phyloP scores from a whole-genome alignment of 2,797 vertebrate species.

The Hippocampus kuda region DNA sequence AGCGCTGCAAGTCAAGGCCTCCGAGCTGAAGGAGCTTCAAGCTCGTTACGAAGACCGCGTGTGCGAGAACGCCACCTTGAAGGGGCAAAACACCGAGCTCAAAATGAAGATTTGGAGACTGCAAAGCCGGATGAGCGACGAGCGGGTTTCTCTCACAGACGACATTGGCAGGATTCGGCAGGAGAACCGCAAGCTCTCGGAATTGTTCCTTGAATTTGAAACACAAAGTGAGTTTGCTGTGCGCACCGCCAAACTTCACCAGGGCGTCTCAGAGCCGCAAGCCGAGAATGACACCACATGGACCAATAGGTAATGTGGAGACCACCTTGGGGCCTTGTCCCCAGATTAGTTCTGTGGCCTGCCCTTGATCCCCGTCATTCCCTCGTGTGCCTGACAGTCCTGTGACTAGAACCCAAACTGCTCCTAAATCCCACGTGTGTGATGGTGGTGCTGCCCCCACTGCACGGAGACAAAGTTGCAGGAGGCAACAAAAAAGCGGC shows the following conservation, averaged over 20 bases:
- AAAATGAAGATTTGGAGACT: constrained; percentile 52
- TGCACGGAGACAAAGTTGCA: not conserved
- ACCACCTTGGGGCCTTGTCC: constrained; percentile 24
- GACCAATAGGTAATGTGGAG: constrained; percentile 62
- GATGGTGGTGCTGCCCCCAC: not conserved
- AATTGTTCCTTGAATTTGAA: constrained; percentile 62
- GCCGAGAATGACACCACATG: constrained; percentile 42
- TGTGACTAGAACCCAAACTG: constrained; percentile 3
- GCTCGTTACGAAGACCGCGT: constrained; percentile 43
- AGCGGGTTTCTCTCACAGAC: constrained; percentile 28
- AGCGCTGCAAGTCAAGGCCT: constrained; percentile 39
- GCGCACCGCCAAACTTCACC: constrained; percentile 47
- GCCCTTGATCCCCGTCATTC: constrained; percentile 17
- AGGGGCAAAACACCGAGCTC: constrained; percentile 41
- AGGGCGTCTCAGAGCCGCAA: constrained; percentile 55
- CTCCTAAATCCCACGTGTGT: not conserved
- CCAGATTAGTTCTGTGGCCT: constrained; percentile 14
- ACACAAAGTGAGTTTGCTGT: constrained; percentile 56
- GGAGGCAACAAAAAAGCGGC: not conserved
- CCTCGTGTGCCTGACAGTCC: constrained; percentile 13
- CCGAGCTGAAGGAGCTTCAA: constrained; percentile 32
- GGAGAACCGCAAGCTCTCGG: constrained; percentile 53
- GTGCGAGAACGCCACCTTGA: constrained; percentile 55
- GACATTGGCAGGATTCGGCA: constrained; percentile 57
- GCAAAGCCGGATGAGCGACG: constrained; percentile 36